A percentile compares a stretch with the other conserved stretches of the same genome.
These are phyloP conservation scores for Neoarius graeffei DNA, from an alignment of 2,113 vertebrate species.

Conservation along the genomic window DNA sequence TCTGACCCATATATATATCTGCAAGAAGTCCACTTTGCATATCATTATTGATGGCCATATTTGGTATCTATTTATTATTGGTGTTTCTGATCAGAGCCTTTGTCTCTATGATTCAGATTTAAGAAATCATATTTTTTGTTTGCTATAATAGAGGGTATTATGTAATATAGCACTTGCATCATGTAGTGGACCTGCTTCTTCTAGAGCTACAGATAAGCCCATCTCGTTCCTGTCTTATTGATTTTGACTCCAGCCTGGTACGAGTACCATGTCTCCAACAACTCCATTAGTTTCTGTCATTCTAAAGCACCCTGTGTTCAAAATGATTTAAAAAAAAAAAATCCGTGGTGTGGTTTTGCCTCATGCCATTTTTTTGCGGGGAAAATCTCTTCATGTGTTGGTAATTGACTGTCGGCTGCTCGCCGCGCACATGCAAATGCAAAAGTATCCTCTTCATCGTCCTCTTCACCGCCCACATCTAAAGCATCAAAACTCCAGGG, in stretches of 20 bases:
- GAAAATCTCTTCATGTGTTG: constrained; percentile 4
- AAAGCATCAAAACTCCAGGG: constrained; percentile 6
- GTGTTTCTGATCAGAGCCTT: background rate
- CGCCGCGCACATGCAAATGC: constrained; percentile 12
- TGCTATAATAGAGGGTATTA: background rate
- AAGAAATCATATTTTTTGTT: background rate
- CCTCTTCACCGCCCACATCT: constrained; percentile 29
- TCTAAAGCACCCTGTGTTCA: background rate
- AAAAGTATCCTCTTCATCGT: constrained; percentile 29
- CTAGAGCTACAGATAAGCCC: background rate
- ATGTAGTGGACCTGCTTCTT: background rate
- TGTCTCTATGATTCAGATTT: background rate
- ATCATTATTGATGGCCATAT: background rate
- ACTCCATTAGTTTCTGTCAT: background rate
- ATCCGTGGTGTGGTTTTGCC: background rate
- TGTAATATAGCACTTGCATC: background rate
- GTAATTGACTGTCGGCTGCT: constrained; percentile 25
- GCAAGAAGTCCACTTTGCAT: background rate
- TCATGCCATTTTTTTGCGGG: background rate
- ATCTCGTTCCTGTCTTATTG: background rate
- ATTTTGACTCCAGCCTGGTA: background rate
- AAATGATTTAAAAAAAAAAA: background rate
- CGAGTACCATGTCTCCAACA: background rate
- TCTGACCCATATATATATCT: background rate
- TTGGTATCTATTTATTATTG: background rate